Conservation (phyloP, 2,888 invertebrate genomes). For the Limnephilus lunatus region DNA sequence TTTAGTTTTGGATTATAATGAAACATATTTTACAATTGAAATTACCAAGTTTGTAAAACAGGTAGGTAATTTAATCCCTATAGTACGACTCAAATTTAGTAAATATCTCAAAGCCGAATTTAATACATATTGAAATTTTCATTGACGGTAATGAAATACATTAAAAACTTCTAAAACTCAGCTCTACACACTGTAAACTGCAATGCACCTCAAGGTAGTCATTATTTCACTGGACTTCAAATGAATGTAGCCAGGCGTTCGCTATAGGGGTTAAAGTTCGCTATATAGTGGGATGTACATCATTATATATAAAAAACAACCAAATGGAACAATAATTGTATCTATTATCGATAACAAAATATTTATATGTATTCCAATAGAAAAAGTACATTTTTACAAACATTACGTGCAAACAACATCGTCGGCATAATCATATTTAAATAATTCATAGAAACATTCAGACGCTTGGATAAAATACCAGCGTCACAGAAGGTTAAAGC, state of each 20-base stretch:
- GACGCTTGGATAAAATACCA: not conserved
- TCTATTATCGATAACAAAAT: not conserved
- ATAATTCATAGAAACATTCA: not conserved
- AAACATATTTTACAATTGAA: not conserved
- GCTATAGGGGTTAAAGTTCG: too few relatives aligned
- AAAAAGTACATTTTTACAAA: slow-evolving; percentile 2
- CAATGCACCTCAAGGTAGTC: too few relatives aligned
- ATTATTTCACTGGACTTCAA: too few relatives aligned
- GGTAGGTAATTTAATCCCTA: too few relatives aligned
- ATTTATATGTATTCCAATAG: not conserved
- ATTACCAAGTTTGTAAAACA: not conserved
- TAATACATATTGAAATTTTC: too few relatives aligned
- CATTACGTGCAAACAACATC: not conserved
- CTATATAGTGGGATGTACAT: not conserved
- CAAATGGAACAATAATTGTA: not conserved
- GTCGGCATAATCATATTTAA: not conserved
- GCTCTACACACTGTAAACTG: too few relatives aligned
- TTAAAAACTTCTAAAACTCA: too few relatives aligned
- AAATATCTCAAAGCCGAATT: too few relatives aligned
- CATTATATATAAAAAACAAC: not conserved
- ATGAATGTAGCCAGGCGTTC: too few relatives aligned
- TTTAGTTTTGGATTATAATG: not conserved
- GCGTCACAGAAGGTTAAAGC: not conserved
- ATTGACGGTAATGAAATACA: too few relatives aligned
- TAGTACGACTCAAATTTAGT: too few relatives aligned